These are phyloP conservation scores for Drosophila mayri DNA, from an alignment of 1,140 invertebrate species.

Conservation along the genomic window DNA sequence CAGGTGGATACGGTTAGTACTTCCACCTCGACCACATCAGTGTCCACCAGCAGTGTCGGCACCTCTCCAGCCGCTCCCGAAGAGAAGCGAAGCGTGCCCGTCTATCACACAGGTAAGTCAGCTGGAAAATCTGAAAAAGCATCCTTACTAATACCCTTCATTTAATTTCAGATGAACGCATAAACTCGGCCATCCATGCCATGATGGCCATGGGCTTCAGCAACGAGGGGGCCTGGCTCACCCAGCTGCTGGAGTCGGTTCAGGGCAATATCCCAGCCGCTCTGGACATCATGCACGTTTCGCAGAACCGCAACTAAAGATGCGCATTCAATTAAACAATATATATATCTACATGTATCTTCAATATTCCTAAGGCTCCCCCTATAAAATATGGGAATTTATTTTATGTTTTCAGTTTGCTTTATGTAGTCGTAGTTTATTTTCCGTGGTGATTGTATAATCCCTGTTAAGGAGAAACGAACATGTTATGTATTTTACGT, in stretches of 20 bases:
- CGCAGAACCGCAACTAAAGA: constrained; percentile 64
- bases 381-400: neutral
- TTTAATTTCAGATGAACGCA: constrained; percentile 86
- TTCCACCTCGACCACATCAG: constrained; percentile 58
- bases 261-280: constrained; percentile 90
- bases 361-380: constrained; percentile 25
- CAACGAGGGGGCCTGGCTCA: constrained; percentile 88
- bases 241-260: constrained; percentile 86
- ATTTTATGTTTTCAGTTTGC: constrained; percentile 27
- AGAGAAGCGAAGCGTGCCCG: constrained; percentile 52
- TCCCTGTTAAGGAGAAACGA: constrained; percentile 9
- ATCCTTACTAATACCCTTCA: neutral
- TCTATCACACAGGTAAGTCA: constrained; percentile 69
- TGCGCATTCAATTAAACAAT: constrained; percentile 4
- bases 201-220: constrained; percentile 94
- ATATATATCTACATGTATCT: constrained; percentile 22
- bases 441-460: constrained; percentile 28
- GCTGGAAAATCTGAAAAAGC: too few relatives aligned
- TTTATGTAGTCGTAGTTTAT: constrained; percentile 27
- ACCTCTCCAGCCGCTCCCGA: constrained; percentile 54
- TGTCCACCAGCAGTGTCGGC: constrained; percentile 62
- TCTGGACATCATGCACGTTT: constrained; percentile 88
- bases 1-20: constrained; percentile 67
- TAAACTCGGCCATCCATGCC: constrained; percentile 87
- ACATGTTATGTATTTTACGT: constrained; percentile 32